phyloP scores from a whole-genome alignment of 2,113 vertebrate genomes.

The Monarcha castaneiventris region DNA sequence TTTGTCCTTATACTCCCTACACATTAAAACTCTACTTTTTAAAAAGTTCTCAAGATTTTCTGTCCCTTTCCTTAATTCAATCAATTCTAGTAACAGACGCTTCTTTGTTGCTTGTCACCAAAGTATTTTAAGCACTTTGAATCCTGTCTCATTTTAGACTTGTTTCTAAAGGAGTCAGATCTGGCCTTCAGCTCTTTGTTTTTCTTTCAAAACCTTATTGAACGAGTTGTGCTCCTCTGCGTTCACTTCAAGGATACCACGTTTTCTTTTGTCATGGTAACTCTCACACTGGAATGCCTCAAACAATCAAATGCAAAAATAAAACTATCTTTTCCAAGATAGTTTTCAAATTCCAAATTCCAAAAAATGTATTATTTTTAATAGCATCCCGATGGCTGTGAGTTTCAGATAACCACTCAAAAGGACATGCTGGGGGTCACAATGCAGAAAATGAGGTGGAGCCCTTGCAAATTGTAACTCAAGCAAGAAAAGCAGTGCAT shows the following conservation, averaged over 20 bases:
- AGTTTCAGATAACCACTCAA: neutral
- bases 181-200: constrained; percentile 56
- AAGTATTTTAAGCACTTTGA: constrained; percentile 37
- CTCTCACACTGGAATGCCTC: neutral
- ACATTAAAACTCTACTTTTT: neutral
- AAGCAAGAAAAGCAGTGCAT: neutral
- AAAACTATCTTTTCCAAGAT: neutral
- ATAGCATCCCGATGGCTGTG: neutral
- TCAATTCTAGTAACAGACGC: neutral
- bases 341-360: too few species aligned
- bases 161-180: constrained; percentile 38
- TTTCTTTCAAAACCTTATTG: constrained; percentile 44
- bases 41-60: constrained; percentile 1
- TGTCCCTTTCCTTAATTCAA: neutral
- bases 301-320: constrained; percentile 8
- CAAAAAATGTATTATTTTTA: neutral
- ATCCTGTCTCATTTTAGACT: neutral
- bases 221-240: neutral
- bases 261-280: constrained; percentile 12
- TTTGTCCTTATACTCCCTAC: neutral
- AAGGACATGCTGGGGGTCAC: neutral
- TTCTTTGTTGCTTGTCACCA: constrained; percentile 21
- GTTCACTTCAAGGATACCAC: constrained; percentile 22
- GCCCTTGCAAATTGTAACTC: neutral
- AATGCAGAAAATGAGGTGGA: neutral